Evolutionary conservation across 2,888 invertebrate genomes (phyloP), one percentile per base, ranked within the genome.

Genomic region (Spatulosminthurus flaviceps): DNA sequence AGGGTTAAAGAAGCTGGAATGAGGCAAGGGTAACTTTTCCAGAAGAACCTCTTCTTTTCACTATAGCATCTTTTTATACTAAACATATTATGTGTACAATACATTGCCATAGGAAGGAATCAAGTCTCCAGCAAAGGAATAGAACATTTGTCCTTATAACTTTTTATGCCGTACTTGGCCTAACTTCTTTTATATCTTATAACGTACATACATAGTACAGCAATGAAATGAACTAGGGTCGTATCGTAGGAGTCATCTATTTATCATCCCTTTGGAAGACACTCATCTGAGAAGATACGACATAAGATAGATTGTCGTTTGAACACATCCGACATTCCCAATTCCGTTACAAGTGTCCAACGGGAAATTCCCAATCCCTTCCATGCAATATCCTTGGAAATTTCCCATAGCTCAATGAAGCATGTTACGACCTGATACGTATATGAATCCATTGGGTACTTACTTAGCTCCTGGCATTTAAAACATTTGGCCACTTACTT

Each of bases 231-330:
- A 13, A 73, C 51, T 29, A 73, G 60, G 74, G 1, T 34, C 74
- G 21, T 74, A 74, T 74, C 74, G n/a, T 29, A 61, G 34, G n/a
- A 74, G 51, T 74, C 34, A 79, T 79, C 79, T 75, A 79, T 79
- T 79, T 79, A 79, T 79, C 69, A 76, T 67, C 75, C 75, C 28
- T 16, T 76, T 51, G 21, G 67, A 71, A 76, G 79, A 75, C 79
- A 71, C 79, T 70, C 75, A 75, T 75, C 79, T 71, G 11, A 42
- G 28, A 60, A 76, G 79, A 79, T 76, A 79, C 79, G 69, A 79
- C 67, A 43, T 22, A 61, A 76, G 79, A 79, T 79, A 79, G 70
- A 79, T 75, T 76, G 79, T 79, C 79, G 76, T 79, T 79, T 79
- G 79, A 76, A 74, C 69, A 75, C 64, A 75, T 64, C 79, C 79